Conservation (phyloP, 2,888 invertebrate genomes). For the Nemotelus pantherinus region DNA sequence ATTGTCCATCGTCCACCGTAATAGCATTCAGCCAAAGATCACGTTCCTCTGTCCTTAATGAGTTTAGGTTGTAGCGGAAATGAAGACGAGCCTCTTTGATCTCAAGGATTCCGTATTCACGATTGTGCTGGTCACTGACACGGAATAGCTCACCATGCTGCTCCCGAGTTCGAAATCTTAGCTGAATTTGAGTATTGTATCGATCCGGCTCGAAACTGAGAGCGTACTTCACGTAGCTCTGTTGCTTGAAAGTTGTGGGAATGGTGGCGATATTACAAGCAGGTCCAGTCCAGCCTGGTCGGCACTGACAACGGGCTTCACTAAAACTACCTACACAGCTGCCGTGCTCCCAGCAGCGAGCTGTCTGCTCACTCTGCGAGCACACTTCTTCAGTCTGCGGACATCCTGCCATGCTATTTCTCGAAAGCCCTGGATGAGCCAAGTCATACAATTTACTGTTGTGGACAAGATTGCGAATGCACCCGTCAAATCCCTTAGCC, state of each 20-base stretch:
- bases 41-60: constrained; percentile 86
- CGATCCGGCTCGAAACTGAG: constrained; percentile 92
- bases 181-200: constrained; percentile 91
- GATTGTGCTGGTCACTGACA: constrained; percentile 92
- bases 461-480: constrained; percentile 93
- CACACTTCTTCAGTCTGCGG: constrained; percentile 93
- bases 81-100: constrained; percentile 89
- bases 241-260: constrained; percentile 90
- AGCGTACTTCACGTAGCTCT: constrained; percentile 97
- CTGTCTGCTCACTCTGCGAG: constrained; percentile 84
- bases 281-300: constrained; percentile 94
- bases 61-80: constrained; percentile 93
- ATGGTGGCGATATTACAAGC: constrained; percentile 86
- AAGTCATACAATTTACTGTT: constrained; percentile 96
- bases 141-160: constrained; percentile 93
- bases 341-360: constrained; percentile 93
- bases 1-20: constrained; percentile 93
- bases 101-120: constrained; percentile 92
- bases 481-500: constrained; percentile 93
- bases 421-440: constrained; percentile 88
- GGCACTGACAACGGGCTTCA: constrained; percentile 91
- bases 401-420: constrained; percentile 90
- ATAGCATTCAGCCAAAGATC: constrained; percentile 91
- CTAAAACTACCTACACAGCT: constrained; percentile 91
- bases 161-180: constrained; percentile 93